A percentile compares a stretch with the other conserved stretches of the same genome.
phyloP scores from a whole-genome alignment of 2,797 vertebrate species.

The Spondyliosoma cantharus region DNA sequence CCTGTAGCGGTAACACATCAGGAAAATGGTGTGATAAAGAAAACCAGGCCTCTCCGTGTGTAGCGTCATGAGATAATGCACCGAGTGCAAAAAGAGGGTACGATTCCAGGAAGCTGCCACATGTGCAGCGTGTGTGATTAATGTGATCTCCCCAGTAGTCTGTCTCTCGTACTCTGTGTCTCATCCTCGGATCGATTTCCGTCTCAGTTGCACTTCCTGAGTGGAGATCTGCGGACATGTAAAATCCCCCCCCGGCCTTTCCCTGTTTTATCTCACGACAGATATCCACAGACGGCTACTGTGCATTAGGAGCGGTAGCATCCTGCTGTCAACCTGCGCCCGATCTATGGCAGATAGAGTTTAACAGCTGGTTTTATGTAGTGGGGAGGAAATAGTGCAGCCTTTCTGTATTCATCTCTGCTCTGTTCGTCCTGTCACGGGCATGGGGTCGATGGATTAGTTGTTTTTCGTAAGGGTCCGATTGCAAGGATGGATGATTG shows the following conservation, averaged over 20 bases:
- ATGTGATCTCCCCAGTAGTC: conserved; percentile 43
- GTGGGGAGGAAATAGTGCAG: background rate
- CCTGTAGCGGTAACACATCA: conserved; percentile 6
- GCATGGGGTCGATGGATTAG: background rate
- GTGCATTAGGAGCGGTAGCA: background rate
- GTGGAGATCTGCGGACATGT: conserved; percentile 22
- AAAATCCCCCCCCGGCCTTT: conserved; percentile 24
- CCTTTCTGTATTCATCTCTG: background rate
- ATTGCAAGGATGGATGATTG: background rate
- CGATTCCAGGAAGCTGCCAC: conserved; percentile 52
- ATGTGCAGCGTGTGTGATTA: conserved; percentile 28
- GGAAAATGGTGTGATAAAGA: background rate
- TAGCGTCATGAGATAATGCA: conserved; percentile 7
- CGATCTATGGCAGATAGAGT: background rate
- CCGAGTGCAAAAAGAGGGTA: background rate
- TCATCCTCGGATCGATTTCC: conserved; percentile 53
- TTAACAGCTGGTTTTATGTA: conserved; percentile 10
- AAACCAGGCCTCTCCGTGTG: conserved; percentile 3
- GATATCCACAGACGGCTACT: conserved; percentile 22
- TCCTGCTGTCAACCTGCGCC: conserved; percentile 10
- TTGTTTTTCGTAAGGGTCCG: background rate
- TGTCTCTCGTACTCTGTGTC: background rate
- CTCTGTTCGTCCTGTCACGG: background rate
- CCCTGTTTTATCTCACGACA: conserved; percentile 18
- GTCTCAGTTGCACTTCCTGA: conserved; percentile 44